Base-by-base conservation (phyloP, 1,140 invertebrate species). In the Pentalonia nigronervosa region DNA sequence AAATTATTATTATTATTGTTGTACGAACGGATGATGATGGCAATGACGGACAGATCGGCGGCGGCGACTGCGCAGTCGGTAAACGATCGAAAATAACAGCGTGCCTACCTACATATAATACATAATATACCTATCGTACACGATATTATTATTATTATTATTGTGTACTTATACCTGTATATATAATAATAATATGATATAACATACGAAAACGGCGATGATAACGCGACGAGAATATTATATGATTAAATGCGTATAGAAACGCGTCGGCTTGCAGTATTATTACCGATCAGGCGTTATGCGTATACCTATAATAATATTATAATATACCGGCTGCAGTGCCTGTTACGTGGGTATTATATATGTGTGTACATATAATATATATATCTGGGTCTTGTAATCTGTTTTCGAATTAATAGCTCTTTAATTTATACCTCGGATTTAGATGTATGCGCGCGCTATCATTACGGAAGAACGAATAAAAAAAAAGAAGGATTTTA, bases 391-490 rank as follows among this genome's bases (percentile, higher is more conserved):
- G n/a, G 76, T 93, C 91, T 93, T 93, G 91, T 93, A 93, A 93
- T 93, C 91, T 53, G 91, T 93, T 93, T 93, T 86, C 48, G 81
- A 86, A 93, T 93, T 93, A 93, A 93, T 93, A 93, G 91, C 81
- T 93, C 17, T 93, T 93, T 53, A 56, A 86, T 86, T 86, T 56
- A 93, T 93, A 86, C 47, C 81, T 84, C 30, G 81, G 47, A 84
- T 84, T 83, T 50, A 53, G 81, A 56, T 83, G 48, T n/a, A 36
- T 50, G 76, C 41, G 48, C 47, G 25, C 36, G 76, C 41, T 48
- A 92, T 91, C 47, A 83, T 83, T 91, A 91, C n/a, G 34, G 34
- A 84, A 48, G 47, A 83, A 30, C 56, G 36, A 34, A 86, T n/a
- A 41, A 41, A 41, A 41, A 25, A 81, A 90, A n/a, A n/a, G 36